Base-by-base conservation (phyloP, 2,888 invertebrate species). In the Aleiodes leptofemur region DNA sequence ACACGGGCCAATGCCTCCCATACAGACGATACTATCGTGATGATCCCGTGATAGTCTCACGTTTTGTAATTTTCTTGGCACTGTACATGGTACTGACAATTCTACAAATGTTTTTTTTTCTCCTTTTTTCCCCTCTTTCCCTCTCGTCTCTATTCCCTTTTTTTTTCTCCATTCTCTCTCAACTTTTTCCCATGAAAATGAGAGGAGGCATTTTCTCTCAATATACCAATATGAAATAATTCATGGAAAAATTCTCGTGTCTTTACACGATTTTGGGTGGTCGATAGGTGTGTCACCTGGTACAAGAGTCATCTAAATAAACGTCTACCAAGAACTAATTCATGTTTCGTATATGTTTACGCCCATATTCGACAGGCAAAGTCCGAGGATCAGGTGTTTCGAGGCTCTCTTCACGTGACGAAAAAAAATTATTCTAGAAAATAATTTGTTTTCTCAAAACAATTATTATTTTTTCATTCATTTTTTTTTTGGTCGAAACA, bases 311-410 rank as follows among this genome's bases (percentile, higher is more conserved):
- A 69, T 71, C 76, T 75, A 76, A 79, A 77, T 76, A 78, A 51
- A 76, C 74, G 74, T 83, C 83, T 86, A 85, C 83, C 76, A 75
- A 69, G 85, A 86, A 86, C 83, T 81, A 82, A 85, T 85, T 83
- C 83, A 77, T 79, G 77, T 71, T 53, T 55, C 72, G 53, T 51
- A 53, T 29, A 70, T n/a, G 78, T 57, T 61, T 71, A 76, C 79
- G 78, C 79, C 79, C 79, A 79, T 79, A 79, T 76, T 78, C 76
- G 74, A 70, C 78, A 78, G 78, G 79, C 78, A 64, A 78, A 78
- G 74, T 75, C 75, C 76, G 79, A 78, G 79, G 78, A 61, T 76
- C 73, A 61, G 59, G 48, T 69, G 64, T 43, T 16, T 6, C 48
- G 43, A 14, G 38, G n/a, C 7, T 7, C 16, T n/a, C 16, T 64